Evolutionary conservation across 1,140 invertebrate species (phyloP).

Genomic region (Coenobita brevimanus): DNA sequence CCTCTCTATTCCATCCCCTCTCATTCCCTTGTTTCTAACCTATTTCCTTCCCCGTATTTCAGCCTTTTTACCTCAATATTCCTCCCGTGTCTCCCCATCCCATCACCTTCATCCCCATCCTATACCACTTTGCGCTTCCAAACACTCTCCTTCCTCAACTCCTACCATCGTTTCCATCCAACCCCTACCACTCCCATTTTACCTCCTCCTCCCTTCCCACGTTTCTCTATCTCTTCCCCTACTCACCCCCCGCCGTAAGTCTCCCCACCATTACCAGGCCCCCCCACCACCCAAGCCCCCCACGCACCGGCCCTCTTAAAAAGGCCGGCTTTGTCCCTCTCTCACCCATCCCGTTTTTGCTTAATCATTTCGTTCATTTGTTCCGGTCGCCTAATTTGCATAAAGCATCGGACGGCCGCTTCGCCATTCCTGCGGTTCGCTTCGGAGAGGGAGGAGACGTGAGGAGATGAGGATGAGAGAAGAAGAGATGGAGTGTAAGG

Average conservation of each 20-base stretch:
- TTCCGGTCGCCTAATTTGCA: slow-evolving; percentile 57
- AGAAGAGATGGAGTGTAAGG: no score
- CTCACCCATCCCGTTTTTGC: slow-evolving; percentile 55
- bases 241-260: not conserved
- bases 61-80: no score
- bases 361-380: slow-evolving; percentile 64
- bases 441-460: not conserved
- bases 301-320: slow-evolving; percentile 50
- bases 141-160: not conserved
- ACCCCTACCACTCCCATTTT: not conserved
- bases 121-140: not conserved
- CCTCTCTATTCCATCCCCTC: no score
- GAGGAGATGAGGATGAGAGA: no score
- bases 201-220: not conserved
- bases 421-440: slow-evolving; percentile 37
- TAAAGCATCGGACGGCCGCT: slow-evolving; percentile 47
- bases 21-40: no score
- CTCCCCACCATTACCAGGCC: slow-evolving; percentile 12
- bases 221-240: not conserved
- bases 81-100: no score
- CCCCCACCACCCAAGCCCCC: slow-evolving; percentile 29
- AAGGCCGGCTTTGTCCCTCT: slow-evolving; percentile 56
- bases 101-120: no score
- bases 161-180: not conserved
- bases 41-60: no score